Base-by-base conservation (phyloP, 2,888 invertebrate species). In the Fabriciana adippe region DNA sequence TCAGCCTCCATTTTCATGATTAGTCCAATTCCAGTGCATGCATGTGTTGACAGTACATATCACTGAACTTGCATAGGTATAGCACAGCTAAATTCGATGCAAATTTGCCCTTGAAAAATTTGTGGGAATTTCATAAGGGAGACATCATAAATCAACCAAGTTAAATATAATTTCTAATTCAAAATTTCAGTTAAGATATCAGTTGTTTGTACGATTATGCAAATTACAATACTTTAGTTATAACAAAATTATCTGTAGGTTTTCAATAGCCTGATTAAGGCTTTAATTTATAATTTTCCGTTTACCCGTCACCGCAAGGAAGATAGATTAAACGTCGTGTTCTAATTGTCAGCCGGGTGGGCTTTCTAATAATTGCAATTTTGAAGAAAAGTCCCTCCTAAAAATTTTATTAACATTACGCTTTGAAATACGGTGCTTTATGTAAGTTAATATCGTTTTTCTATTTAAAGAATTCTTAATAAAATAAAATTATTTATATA, bases 281-380 rank as follows among this genome's bases (percentile, higher is more conserved):
- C 35, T 41, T 41, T 41, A n/a, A 59, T 59, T 21, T 47, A 45
- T 26, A 47, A 59, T 47, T 59, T 47, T 6, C 45, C 18, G 26
- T n/a, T 56, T 45, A 45, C 14, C n/a, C 26, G 18, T 47, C 15
- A n/a, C 47, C 21, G 26, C 26, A 21, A 53, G 21, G 26, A 21
- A 53, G 26, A 51, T 51, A 51, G 18, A 26, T 53, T 13, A 53
- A 26, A 53, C 26, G 53, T 6, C 53, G 53, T 26, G 14, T 26
- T 26, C 53, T 53, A 53, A 53, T 26, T 26, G 53, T 53, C 26
- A 3, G 14, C 21, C 11, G 53, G 21, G 35, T 8, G 35, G 26
- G 53, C 53, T 53, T 53, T 53, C 26, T 21, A 26, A 53, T 53
- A 53, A 53, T 53, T 5, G 21, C 14, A 53, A 14, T 14, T 26